Evolutionary conservation across 2,888 invertebrate genomes (phyloP).

Genomic region (Lasioglossum vierecki): DNA sequence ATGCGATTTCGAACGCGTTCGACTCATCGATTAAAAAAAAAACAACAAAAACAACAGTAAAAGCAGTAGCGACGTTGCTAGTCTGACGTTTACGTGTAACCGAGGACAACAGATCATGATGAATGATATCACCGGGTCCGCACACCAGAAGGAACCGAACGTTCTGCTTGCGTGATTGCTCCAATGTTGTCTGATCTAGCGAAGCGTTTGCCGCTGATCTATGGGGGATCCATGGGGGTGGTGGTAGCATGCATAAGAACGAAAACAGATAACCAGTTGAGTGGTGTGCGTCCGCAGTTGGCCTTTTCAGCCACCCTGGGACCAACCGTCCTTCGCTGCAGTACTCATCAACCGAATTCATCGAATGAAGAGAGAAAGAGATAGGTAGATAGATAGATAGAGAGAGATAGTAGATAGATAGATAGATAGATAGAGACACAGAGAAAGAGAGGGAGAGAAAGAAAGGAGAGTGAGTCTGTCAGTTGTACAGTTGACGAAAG

Average conservation of each 20-base stretch:
- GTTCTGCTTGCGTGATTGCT: neutral
- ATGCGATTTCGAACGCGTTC: too few relatives aligned
- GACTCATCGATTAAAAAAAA: neutral
- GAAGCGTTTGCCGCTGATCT: conserved; percentile 63
- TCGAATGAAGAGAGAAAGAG: conserved; percentile 38
- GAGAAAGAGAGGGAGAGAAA: neutral
- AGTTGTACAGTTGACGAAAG: conserved; percentile 5
- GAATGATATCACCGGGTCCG: neutral
- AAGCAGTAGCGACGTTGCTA: neutral
- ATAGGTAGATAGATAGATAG: neutral
- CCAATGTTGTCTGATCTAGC: conserved; percentile 38
- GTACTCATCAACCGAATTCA: conserved; percentile 64
- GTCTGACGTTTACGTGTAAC: neutral
- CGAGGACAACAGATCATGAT: neutral
- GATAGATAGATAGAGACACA: neutral
- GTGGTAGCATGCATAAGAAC: conserved; percentile 73
- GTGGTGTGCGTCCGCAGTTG: conserved; percentile 75
- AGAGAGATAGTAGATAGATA: neutral
- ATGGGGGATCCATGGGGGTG: conserved; percentile 27
- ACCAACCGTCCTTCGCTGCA: conserved; percentile 63
- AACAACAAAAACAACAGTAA: neutral
- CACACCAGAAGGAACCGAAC: conserved; percentile 6
- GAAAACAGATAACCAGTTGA: conserved; percentile 77
- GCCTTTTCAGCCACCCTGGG: conserved; percentile 70
- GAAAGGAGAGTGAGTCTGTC: neutral